Percentiles rank a stretch among this genome's conserved stretches.
phyloP scores from a whole-genome alignment of 2,113 vertebrate genomes.

The Nettapus auritus region DNA sequence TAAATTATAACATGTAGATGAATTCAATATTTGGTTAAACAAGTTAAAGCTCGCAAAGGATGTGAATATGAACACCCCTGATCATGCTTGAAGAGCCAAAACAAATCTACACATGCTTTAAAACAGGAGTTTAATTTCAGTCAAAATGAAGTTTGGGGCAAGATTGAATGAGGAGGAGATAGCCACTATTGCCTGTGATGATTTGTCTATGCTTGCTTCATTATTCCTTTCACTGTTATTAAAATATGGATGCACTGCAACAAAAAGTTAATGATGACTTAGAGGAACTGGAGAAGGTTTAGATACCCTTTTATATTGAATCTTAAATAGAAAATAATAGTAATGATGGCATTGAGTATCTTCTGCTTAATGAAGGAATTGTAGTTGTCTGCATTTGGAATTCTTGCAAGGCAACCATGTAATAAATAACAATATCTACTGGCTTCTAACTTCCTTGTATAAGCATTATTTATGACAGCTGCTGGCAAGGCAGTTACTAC shows the following conservation, averaged over 20 bases:
- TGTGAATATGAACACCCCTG: neutral
- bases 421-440: neutral
- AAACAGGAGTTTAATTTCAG: neutral
- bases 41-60: neutral
- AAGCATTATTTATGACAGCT: conserved; percentile 13
- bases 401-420: neutral
- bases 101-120: neutral
- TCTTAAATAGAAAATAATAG: neutral
- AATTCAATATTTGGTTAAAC: neutral
- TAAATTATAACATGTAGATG: neutral
- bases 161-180: neutral
- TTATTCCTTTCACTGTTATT: neutral
- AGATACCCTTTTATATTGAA: neutral
- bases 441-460: neutral
- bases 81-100: neutral
- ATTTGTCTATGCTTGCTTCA: neutral
- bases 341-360: neutral
- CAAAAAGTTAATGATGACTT: neutral
- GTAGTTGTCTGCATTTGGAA: neutral
- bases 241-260: neutral
- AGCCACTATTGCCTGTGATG: neutral
- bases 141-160: neutral
- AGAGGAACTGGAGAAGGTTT: neutral
- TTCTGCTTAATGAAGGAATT: neutral
- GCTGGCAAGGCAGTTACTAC: neutral